Evolutionary conservation across 2,797 vertebrate species (phyloP), one percentile per base, ranked within the genome.

Genomic region (Trematomus bernacchii): DNA sequence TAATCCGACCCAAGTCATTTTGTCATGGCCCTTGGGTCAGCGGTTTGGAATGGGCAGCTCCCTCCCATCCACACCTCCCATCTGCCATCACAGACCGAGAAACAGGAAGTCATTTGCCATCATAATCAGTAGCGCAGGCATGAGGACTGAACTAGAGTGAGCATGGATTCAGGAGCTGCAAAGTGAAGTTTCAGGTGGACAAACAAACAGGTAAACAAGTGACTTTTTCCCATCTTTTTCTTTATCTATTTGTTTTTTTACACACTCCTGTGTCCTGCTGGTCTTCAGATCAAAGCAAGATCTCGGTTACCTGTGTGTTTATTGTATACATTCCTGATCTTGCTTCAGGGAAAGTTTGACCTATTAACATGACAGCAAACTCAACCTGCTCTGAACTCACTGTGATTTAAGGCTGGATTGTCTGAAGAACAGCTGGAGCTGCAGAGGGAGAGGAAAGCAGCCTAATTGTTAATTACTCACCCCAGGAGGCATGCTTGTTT

Each of bases 21-120:
- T 66, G 68, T 37, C 1, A 2, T 70, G 64, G 76, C 61, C 74
- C 30, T 53, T 55, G 61, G 80, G 82, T 86, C 85, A 90, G 77
- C 30, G 51, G 52, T 47, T 48, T 19, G 51, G 43, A 73, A 72
- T 51, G 67, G 59, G 76, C 82, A 62, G 70, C 72, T 84, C 77
- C 85, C 81, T 84, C 84, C 72, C 65, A 61, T 76, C 75, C 75
- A 71, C 76, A 66, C 86, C 84, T 87, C 86, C 85, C 80, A 57
- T 8, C 73, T 80, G 80, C 67, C 83, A 79, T 72, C 71, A 54
- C 73, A 66, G 68, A 64, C 65, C 3, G 58, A 81, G 73, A 88
- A 87, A 86, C 83, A 84, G 84, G 85, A 92, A 89, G 88, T 87
- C 73, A 62, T 77, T 83, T 75, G 85, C 59, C 61, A 15, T 65